phyloP scores from a whole-genome alignment of 2,888 invertebrate species.

The Digitonthophagus gazella region DNA sequence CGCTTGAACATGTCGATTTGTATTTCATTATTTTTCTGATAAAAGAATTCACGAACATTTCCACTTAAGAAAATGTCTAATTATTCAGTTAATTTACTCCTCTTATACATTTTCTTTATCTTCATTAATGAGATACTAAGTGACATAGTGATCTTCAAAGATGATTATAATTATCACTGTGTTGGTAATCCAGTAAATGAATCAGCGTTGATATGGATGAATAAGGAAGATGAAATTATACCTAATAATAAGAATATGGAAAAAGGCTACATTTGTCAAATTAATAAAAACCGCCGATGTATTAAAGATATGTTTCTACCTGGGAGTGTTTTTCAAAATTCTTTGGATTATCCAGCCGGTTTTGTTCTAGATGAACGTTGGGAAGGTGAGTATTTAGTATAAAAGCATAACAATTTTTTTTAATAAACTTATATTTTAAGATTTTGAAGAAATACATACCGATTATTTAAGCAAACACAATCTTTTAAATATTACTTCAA shows the following conservation, averaged over 20 bases:
- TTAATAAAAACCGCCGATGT: not conserved
- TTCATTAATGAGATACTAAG: not conserved
- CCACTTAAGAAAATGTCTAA: not conserved
- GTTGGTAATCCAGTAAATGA: not conserved
- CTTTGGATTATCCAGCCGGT: not conserved
- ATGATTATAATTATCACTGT: not conserved
- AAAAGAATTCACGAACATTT: no score
- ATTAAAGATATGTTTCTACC: not conserved
- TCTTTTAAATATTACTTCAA: not conserved
- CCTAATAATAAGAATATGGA: not conserved
- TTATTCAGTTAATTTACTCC: not conserved
- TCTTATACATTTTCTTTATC: not conserved
- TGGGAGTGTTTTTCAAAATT: not conserved
- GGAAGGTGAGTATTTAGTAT: not conserved
- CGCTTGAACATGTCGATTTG: not conserved
- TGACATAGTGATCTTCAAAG: not conserved
- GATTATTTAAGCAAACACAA: not conserved
- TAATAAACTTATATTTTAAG: not conserved
- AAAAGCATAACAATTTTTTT: no score
- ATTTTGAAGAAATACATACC: not conserved
- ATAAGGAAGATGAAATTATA: not conserved
- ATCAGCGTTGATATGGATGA: not conserved
- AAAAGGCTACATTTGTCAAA: not conserved
- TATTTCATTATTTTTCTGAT: not conserved
- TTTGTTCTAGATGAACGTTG: slow-evolving; percentile 7